Conservation (phyloP, 53 echinoderm and acorn worm genomes). For the Antedon mediterranea region DNA sequence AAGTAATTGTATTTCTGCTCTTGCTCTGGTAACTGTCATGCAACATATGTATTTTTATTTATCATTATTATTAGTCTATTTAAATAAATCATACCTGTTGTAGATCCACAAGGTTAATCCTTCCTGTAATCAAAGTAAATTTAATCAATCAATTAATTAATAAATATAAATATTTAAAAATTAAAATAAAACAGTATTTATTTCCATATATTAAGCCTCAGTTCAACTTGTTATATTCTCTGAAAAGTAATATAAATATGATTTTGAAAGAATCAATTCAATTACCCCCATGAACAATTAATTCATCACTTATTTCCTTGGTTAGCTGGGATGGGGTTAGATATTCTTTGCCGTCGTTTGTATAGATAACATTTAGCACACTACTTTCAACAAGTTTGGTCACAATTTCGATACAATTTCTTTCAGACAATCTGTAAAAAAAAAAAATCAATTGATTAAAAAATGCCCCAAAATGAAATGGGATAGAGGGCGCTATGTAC, state of each 20-base stretch:
- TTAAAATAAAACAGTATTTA: no score
- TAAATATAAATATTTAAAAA: neutral
- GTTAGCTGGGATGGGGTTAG: slow-evolving; percentile 67
- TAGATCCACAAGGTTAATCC: slow-evolving; percentile 80
- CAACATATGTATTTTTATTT: no score
- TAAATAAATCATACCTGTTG: slow-evolving; percentile 76
- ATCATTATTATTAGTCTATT: no score
- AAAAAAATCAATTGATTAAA: neutral
- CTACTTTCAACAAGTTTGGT: slow-evolving; percentile 64
- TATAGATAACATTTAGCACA: slow-evolving; percentile 69
- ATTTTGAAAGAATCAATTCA: no score
- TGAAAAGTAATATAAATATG: no score
- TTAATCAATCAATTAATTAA: no score
- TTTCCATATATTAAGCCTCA: no score
- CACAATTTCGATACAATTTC: slow-evolving; percentile 93
- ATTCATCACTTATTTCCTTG: slow-evolving; percentile 86
- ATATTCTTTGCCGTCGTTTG: slow-evolving; percentile 92
- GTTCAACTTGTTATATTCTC: no score
- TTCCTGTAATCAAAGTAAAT: slow-evolving; percentile 40
- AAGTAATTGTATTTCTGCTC: no score
- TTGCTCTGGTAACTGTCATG: no score
- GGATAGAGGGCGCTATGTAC: no score
- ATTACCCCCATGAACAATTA: slow-evolving; percentile 88
- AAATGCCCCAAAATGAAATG: no score
- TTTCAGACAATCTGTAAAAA: slow-evolving; percentile 64